Evolutionary conservation across 2,113 vertebrate genomes (phyloP).

Genomic region (Motacilla alba): DNA sequence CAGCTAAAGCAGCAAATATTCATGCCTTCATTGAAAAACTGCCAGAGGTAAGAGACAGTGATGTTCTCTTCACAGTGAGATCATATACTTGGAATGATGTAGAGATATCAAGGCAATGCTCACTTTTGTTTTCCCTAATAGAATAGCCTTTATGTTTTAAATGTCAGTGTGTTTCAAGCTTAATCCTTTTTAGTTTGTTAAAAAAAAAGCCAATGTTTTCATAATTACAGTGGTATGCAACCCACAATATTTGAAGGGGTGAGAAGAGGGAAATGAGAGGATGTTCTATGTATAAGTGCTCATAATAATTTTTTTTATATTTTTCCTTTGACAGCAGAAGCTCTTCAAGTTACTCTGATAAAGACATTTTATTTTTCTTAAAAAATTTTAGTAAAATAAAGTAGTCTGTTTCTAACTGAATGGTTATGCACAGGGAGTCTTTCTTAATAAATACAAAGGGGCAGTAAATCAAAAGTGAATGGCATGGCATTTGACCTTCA

Average conservation of each 20-base stretch:
- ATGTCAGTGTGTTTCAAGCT: neutral
- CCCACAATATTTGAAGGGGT: neutral
- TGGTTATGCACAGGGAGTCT: neutral
- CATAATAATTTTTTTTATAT: neutral
- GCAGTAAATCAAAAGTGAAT: neutral
- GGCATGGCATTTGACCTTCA: neutral
- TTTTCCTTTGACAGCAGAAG: neutral
- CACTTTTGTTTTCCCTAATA: neutral
- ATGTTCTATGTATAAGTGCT: neutral
- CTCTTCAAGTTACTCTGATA: neutral
- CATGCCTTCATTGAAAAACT: constrained; percentile 66
- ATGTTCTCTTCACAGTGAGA: neutral
- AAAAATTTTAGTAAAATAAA: neutral
- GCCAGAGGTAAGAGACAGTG: constrained; percentile 51
- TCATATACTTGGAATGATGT: neutral
- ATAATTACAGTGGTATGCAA: neutral
- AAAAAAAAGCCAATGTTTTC: neutral
- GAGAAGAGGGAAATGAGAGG: neutral
- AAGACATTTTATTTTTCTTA: neutral
- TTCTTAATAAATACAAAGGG: neutral
- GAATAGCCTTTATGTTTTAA: neutral
- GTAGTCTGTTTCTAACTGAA: neutral
- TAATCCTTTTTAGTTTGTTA: neutral
- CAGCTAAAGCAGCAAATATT: constrained; percentile 68
- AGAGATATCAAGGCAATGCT: neutral